Conservation (phyloP, 2,797 vertebrate species). For the Ctenopoma multispine region DNA sequence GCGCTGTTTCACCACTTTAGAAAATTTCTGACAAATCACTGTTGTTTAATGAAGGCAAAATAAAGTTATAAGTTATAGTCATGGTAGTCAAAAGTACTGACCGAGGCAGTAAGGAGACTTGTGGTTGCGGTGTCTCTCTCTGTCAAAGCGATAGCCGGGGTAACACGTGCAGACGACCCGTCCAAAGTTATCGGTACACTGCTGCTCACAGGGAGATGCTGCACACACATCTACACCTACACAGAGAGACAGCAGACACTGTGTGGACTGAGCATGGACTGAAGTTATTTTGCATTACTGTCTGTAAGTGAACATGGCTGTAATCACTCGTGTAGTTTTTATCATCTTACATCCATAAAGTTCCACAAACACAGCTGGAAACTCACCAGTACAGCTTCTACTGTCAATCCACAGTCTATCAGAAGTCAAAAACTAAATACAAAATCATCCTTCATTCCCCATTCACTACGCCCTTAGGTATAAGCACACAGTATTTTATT, state of each 20-base stretch:
- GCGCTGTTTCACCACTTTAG: slow-evolving; percentile 7
- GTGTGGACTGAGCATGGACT: background rate
- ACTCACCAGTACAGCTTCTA: background rate
- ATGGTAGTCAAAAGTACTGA: slow-evolving; percentile 50
- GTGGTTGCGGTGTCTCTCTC: slow-evolving; percentile 82
- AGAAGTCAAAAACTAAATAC: too few species aligned
- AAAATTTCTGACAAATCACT: background rate
- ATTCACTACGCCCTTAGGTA: too few species aligned
- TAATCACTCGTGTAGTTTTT: background rate
- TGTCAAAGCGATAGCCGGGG: slow-evolving; percentile 84
- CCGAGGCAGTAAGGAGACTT: slow-evolving; percentile 86
- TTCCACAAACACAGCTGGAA: background rate
- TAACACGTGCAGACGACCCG: slow-evolving; percentile 87
- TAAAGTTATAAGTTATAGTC: too few species aligned
- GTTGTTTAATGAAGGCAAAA: background rate
- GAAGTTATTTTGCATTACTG: background rate
- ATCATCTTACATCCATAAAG: slow-evolving; percentile 1
- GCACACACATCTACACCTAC: slow-evolving; percentile 84
- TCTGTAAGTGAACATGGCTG: background rate
- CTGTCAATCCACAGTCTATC: background rate
- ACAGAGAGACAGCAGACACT: background rate
- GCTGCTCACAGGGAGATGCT: slow-evolving; percentile 87
- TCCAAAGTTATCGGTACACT: slow-evolving; percentile 88
- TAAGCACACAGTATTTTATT: too few species aligned
- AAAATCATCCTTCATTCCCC: too few species aligned